These are phyloP conservation scores for Pseudorhombus dupliciocellatus DNA, from an alignment of 2,113 vertebrate genomes.

Conservation along the genomic window DNA sequence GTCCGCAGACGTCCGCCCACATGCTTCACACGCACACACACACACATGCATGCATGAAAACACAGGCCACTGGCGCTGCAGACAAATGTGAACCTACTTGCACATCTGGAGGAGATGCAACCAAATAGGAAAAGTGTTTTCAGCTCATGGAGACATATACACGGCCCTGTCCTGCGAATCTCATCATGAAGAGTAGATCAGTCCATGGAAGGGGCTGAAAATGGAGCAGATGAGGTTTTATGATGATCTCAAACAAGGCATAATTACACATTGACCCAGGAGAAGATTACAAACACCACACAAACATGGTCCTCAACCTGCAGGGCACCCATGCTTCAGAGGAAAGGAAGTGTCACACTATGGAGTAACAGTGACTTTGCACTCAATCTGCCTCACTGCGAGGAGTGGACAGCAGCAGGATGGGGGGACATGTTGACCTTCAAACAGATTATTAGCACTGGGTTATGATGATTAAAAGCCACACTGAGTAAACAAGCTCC, in stretches of 20 bases:
- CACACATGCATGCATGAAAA: constrained; percentile 51
- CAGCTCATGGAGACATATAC: not conserved
- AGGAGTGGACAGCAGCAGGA: not conserved
- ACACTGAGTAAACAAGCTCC: constrained; percentile 22
- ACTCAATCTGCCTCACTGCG: constrained; percentile 4
- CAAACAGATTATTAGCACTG: constrained; percentile 44
- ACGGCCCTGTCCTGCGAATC: constrained; percentile 10
- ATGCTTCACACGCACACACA: constrained; percentile 44
- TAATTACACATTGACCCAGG: not conserved
- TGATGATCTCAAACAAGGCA: not conserved
- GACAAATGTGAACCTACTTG: constrained; percentile 30
- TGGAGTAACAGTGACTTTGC: constrained; percentile 2
- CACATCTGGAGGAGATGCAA: constrained; percentile 42
- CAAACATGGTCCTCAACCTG: not conserved
- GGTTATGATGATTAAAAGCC: constrained; percentile 44
- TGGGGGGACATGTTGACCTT: constrained; percentile 37
- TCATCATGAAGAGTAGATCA: not conserved
- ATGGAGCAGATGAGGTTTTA: not conserved
- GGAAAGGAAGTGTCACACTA: constrained; percentile 21
- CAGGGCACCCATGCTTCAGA: not conserved
- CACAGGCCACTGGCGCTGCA: constrained; percentile 29
- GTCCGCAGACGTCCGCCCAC: constrained; percentile 56
- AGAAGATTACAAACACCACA: not conserved
- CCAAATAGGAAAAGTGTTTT: not conserved
- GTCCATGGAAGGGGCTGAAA: not conserved